A percentile compares a stretch with the other conserved stretches of the same genome.
These are phyloP conservation scores for Aramus guarauna DNA, from an alignment of 2,113 vertebrate species.

Conservation along the genomic window DNA sequence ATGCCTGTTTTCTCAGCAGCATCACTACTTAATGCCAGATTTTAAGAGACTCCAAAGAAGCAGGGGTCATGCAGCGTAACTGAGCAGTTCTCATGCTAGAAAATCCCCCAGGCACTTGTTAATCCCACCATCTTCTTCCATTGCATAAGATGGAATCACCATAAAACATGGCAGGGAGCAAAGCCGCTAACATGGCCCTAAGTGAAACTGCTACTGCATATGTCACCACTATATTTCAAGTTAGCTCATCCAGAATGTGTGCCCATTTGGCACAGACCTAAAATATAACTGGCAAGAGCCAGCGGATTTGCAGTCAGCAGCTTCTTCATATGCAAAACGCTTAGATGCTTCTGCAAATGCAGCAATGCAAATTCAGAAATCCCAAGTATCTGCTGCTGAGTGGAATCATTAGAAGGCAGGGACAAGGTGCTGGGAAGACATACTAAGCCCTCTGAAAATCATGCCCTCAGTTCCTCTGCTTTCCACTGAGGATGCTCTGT, in stretches of 20 bases:
- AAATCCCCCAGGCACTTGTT: neutral
- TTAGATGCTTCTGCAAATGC: neutral
- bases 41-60: neutral
- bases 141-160: neutral
- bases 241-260: neutral
- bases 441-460: neutral
- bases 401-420: neutral
- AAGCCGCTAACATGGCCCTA: neutral
- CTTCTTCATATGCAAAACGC: neutral
- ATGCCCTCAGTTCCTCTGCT: neutral
- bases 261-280: neutral
- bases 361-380: neutral
- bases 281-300: neutral
- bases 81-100: neutral
- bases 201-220: neutral
- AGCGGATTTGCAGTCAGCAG: neutral
- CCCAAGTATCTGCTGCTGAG: neutral
- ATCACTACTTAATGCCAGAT: neutral
- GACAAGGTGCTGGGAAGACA: neutral
- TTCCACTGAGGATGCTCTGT: neutral
- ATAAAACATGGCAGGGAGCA: neutral
- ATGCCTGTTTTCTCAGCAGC: neutral
- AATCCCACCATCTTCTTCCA: neutral
- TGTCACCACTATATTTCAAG: neutral
- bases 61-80: neutral